Evolutionary conservation across 2,797 vertebrate species (phyloP).

Genomic region (Enteromius viviparus): DNA sequence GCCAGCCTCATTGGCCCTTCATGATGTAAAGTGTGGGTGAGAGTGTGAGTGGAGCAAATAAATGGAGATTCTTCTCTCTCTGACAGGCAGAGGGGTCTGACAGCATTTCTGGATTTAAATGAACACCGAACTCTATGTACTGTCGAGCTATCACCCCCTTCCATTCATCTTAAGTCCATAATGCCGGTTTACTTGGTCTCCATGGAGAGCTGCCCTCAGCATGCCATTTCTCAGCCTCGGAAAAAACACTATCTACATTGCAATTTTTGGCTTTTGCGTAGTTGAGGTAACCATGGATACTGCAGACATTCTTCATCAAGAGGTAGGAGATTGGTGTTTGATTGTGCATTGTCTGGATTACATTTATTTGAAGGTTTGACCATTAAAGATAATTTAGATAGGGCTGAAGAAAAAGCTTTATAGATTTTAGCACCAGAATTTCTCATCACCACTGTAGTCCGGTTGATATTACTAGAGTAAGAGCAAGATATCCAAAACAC

Average conservation of each 20-base stretch:
- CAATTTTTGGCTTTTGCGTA: slow-evolving; percentile 39
- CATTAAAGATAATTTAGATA: neutral
- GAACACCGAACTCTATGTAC: slow-evolving; percentile 11
- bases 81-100: slow-evolving; percentile 22
- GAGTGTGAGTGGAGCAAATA: neutral
- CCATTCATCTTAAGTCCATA: slow-evolving; percentile 20
- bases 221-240: slow-evolving; percentile 17
- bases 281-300: slow-evolving; percentile 47
- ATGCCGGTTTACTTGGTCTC: slow-evolving; percentile 19
- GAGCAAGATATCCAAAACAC: neutral
- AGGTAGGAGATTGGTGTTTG: slow-evolving; percentile 5
- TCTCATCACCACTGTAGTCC: neutral
- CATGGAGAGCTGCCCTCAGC: slow-evolving; percentile 43
- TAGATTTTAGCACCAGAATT: neutral
- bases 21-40: slow-evolving; percentile 25
- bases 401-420: neutral
- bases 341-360: slow-evolving; percentile 8
- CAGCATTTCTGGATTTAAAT: slow-evolving; percentile 23
- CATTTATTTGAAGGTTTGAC: slow-evolving; percentile 13
- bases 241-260: slow-evolving; percentile 32
- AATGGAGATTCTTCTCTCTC: slow-evolving; percentile 34
- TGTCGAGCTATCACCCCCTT: slow-evolving; percentile 14
- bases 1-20: slow-evolving; percentile 8
- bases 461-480: slow-evolving; percentile 7
- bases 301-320: neutral